Evolutionary conservation across 2,113 vertebrate species (phyloP), one percentile per base, ranked within the genome.

Genomic region (Ascaphus truei): DNA sequence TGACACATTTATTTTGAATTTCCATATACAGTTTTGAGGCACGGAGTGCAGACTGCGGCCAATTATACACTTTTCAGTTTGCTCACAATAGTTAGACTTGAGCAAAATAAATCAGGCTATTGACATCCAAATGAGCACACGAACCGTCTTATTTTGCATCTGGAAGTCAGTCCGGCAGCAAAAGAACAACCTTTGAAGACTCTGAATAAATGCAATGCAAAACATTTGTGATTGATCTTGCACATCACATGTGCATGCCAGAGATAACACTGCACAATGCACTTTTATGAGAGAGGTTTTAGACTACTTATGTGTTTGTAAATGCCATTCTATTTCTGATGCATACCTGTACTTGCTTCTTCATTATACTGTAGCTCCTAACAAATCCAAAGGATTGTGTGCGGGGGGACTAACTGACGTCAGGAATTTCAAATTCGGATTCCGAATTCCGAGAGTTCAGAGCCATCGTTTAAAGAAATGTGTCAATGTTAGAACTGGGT

Each of bases 121-220:
- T 71, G 67, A 71, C 67, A 71, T 52, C 67, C 56, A 60, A 39
- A 69, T 59, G 55, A 58, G 56, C 56, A 26, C 56, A 52, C 45
- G 61, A 37, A 41, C 18, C 41, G 45, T 41, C 67, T 22, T 31
- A 52, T 69, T 61, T 51, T 52, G 57, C 67, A 71, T 61, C 57
- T 61, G 6, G 9, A 15, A 71, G 67, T 61, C 67, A 61, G 43
- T 71, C 57, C 43, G 20, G 56, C 55, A 50, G 30, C 31, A 69
- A 13, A 27, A 23, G 26, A 71, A 41, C 33, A 71, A 22, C 36
- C 45, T 48, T 69, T 69, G 33, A 60, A 51, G 60, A 61, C 52
- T 52, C 45, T 39, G 25, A 60, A 69, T 37, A 60, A 52, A 69
- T 60, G 55, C 56, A 29, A 41, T 22, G 33, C 22, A 50, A 52